A percentile compares a stretch with the other conserved stretches of the same genome.
phyloP scores from a whole-genome alignment of 2,888 invertebrate species.

The Protodeltote pygarga region DNA sequence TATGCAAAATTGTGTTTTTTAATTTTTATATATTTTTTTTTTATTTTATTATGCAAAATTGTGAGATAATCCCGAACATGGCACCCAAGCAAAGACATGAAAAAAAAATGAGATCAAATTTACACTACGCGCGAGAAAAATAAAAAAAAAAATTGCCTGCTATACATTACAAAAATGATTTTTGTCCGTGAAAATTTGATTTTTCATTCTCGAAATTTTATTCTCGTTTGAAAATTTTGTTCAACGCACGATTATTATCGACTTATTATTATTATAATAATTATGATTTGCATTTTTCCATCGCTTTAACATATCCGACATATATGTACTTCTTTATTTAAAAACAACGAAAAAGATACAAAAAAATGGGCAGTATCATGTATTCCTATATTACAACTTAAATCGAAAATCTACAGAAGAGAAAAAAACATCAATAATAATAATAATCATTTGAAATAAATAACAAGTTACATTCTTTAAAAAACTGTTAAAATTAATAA shows the following conservation, averaged over 20 bases:
- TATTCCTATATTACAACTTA: slow-evolving; percentile 84
- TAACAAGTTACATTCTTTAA: slow-evolving; percentile 84
- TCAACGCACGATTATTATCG: slow-evolving; percentile 66
- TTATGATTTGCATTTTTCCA: slow-evolving; percentile 49
- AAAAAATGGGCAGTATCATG: slow-evolving; percentile 82
- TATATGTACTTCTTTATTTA: slow-evolving; percentile 50
- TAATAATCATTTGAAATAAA: slow-evolving; percentile 87
- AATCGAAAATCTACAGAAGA: slow-evolving; percentile 75
- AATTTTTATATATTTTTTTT: slow-evolving; percentile 32
- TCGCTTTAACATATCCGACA: slow-evolving; percentile 44
- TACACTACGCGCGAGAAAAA: slow-evolving; percentile 54
- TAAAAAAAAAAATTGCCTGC: slow-evolving; percentile 79
- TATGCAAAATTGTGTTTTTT: slow-evolving; percentile 68
- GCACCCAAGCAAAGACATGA: slow-evolving; percentile 77
- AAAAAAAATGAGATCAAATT: slow-evolving; percentile 81
- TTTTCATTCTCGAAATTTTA: slow-evolving; percentile 48
- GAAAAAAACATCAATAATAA: slow-evolving; percentile 83
- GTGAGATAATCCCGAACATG: slow-evolving; percentile 67
- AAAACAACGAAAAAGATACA: slow-evolving; percentile 64
- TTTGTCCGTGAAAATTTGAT: slow-evolving; percentile 65
- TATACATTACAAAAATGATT: slow-evolving; percentile 53
- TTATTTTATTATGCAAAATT: slow-evolving; percentile 72
- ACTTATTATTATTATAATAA: slow-evolving; percentile 58
- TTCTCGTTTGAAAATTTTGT: slow-evolving; percentile 67
- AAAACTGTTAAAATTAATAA: slow-evolving; percentile 85